Evolutionary conservation across 2,113 vertebrate species (phyloP), one percentile per base, ranked within the genome.

Genomic region (Ptyas mucosa): DNA sequence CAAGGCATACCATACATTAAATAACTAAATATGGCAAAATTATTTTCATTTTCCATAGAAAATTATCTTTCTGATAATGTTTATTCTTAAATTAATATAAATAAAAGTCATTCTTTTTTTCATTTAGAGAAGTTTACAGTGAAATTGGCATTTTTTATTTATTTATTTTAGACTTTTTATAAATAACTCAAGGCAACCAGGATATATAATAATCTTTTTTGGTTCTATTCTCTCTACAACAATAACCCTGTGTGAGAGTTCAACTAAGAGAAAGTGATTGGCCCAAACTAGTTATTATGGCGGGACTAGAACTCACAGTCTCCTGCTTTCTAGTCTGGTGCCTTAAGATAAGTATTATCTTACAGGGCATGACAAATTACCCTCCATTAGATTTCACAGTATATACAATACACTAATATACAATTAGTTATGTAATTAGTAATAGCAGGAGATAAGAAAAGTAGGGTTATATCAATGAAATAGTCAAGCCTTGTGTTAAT

Each of bases 281-380:
- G 58, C 10, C 58, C 10, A 9, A 64, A 26, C 26, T 61, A 61
- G 24, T 29, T 61, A 26, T 26, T 24, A 61, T 61, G 26, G 58
- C 24, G 1, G 58, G 58, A 61, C 24, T 61, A 61, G 58, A 29
- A 64, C 58, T 64, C 58, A 12, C 3, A 64, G 24, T 29, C 26
- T 12, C 9, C 58, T 64, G 58, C 10, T 64, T 64, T 64, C 58
- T 29, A 29, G 58, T 64, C 58, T 64, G 58, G 58, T 64, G 58
- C 26, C 58, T 64, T 64, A 29, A 58, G 93, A 90, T n/a, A 95
- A 94, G 91, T 95, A 91, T 96, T 94, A 85, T 96, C 94, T 96
- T 64, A 89, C 26, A 92, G 95, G 95, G 95, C 18, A 90, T 23
- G 29, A 29, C 85, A 93, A 54, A n/a, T 89, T 95, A 23, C 90